A percentile compares a stretch with the other conserved stretches of the same genome.
These are phyloP conservation scores for Syngnathoides biaculeatus DNA, from an alignment of 2,113 vertebrate species.

Conservation along the genomic window DNA sequence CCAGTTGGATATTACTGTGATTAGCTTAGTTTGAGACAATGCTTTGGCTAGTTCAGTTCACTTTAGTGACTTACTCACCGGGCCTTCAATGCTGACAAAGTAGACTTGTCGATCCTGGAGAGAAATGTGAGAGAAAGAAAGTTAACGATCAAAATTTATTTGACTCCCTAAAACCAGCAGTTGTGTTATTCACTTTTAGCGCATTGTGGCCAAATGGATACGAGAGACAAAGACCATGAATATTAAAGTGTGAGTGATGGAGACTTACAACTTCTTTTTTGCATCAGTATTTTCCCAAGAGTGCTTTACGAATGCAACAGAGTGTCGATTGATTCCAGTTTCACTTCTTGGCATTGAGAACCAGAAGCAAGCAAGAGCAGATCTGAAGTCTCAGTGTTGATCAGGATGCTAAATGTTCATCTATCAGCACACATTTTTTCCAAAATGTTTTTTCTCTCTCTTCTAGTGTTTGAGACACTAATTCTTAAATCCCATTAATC, in stretches of 20 bases:
- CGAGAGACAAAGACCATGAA: slow-evolving; percentile 2
- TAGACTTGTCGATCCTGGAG: slow-evolving; percentile 63
- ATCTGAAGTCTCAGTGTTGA: neutral
- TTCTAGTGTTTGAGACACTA: neutral
- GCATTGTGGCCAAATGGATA: neutral
- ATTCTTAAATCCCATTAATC: neutral
- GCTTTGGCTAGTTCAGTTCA: neutral
- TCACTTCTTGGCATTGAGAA: neutral
- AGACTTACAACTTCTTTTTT: neutral
- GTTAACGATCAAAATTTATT: slow-evolving; percentile 24
- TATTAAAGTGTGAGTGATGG: neutral
- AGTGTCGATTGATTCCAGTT: neutral
- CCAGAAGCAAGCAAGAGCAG: neutral
- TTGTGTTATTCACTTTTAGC: neutral
- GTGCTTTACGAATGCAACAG: neutral
- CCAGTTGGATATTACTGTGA: neutral
- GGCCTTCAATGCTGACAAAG: slow-evolving; percentile 49
- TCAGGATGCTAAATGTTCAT: neutral
- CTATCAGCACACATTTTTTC: too few relatives aligned
- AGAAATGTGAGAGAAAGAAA: slow-evolving; percentile 7
- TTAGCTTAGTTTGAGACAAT: neutral
- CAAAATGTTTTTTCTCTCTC: too few relatives aligned
- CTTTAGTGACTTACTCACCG: slow-evolving; percentile 43
- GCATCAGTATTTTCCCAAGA: neutral
- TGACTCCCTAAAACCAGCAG: slow-evolving; percentile 9